Evolutionary conservation across 2,113 vertebrate species (phyloP), one percentile per base, ranked within the genome.

Genomic region (Candoia aspera): DNA sequence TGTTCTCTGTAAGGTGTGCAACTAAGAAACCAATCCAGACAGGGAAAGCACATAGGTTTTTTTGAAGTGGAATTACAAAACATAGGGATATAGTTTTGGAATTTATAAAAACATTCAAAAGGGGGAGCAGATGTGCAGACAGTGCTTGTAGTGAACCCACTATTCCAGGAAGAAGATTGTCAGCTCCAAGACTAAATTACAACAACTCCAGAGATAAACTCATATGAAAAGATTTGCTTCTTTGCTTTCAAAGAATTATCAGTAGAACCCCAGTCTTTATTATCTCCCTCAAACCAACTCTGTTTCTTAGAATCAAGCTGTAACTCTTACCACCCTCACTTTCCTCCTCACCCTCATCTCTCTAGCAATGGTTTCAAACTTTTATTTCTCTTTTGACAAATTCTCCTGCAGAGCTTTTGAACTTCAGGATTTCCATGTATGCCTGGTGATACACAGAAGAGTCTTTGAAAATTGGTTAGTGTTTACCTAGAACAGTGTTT

Each of bases 231-330:
- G 6, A 79, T 26, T 73, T 55, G 62, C 15, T 60, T 33, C 42
- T 86, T 68, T 91, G 86, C 73, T n/a, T 23, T 93, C 84, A 54
- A 94, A 93, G 90, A 42, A 6, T 2, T 90, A 54, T 9, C 21
- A 85, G 17, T 33, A 86, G 46, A 91, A 33, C n/a, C 24, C 6
- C 8, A 55, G 2, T 42, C 58, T 54, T 91, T 42, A 53, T 26
- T n/a, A 68, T 15, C 46, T 4, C 15, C 3, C 24, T 37, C 11
- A 53, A 55, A 68, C 21, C 33, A n/a, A 46, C 49, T 53, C 17
- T 62, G 21, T n/a, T 23, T 29, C 24, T 60, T 54, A 57, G 5
- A 86, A 37, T 24, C 15, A 54, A 26, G 37, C 1, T 42, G 21
- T 24, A 33, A 37, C 21, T 91, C n/a, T 46, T 73, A 33, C 64